Conservation (phyloP, 2,113 vertebrate species). For the Aythya baeri region DNA sequence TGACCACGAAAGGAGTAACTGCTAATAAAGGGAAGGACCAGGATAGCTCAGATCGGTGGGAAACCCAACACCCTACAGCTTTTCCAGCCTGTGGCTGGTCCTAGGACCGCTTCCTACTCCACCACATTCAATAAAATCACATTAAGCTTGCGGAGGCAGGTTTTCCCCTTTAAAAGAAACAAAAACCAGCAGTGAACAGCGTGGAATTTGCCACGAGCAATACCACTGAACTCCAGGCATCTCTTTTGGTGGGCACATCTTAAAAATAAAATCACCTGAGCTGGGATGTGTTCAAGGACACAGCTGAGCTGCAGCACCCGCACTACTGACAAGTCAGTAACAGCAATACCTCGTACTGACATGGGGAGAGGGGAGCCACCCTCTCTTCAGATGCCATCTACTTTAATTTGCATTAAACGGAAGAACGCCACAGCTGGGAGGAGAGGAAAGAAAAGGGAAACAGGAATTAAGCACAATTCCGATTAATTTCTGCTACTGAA, state of each 20-base stretch:
- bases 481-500: background rate
- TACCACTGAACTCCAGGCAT: background rate
- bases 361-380: background rate
- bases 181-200: background rate
- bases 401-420: background rate
- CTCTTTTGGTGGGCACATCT: background rate
- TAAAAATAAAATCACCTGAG: background rate
- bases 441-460: background rate
- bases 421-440: background rate
- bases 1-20: background rate
- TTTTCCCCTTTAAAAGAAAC: background rate
- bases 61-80: background rate
- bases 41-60: background rate
- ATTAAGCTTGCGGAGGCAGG: fast-evolving
- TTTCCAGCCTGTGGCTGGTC: background rate
- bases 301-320: background rate
- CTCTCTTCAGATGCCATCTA: background rate
- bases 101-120: background rate
- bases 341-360: background rate
- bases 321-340: background rate
- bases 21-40: background rate
- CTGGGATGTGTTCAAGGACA: fast-evolving
- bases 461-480: background rate
- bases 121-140: background rate
- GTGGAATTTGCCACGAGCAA: background rate